These are phyloP conservation scores for Thamnophis elegans DNA, from an alignment of 2,797 vertebrate genomes.

Conservation along the genomic window DNA sequence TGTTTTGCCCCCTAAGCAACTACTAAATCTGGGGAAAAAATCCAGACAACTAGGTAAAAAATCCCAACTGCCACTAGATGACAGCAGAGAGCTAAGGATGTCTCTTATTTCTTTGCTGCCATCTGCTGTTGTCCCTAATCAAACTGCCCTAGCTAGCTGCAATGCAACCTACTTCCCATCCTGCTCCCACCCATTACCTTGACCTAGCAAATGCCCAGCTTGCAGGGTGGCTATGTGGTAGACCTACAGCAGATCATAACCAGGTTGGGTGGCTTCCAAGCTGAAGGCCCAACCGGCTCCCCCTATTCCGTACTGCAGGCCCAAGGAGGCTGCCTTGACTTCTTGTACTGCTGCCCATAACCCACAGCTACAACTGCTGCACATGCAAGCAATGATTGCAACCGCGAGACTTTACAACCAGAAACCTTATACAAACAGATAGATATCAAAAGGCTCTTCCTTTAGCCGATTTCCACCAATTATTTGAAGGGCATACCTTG, in stretches of 20 bases:
- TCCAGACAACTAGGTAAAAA: background rate
- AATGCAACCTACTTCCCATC: background rate
- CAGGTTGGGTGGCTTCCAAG: background rate
- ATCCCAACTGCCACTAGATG: background rate
- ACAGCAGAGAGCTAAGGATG: background rate
- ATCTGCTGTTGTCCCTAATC: background rate
- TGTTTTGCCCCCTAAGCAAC: background rate
- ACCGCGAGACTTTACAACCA: background rate
- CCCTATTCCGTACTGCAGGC: background rate
- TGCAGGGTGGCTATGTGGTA: background rate
- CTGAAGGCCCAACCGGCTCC: background rate
- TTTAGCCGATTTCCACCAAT: rapidly evolving
- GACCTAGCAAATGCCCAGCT: background rate
- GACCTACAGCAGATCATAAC: background rate
- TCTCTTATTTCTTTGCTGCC: background rate
- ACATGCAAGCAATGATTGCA: background rate
- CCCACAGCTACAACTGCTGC: background rate
- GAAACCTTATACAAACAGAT: rapidly evolving
- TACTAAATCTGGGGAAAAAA: background rate
- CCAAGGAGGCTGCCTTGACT: background rate
- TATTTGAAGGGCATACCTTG: background rate
- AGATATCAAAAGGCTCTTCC: background rate
- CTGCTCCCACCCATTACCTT: background rate
- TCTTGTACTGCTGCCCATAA: background rate
- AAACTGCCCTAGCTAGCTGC: background rate